Base-by-base conservation (phyloP, 2,113 vertebrate genomes). In the Campylomormyrus numenius region DNA sequence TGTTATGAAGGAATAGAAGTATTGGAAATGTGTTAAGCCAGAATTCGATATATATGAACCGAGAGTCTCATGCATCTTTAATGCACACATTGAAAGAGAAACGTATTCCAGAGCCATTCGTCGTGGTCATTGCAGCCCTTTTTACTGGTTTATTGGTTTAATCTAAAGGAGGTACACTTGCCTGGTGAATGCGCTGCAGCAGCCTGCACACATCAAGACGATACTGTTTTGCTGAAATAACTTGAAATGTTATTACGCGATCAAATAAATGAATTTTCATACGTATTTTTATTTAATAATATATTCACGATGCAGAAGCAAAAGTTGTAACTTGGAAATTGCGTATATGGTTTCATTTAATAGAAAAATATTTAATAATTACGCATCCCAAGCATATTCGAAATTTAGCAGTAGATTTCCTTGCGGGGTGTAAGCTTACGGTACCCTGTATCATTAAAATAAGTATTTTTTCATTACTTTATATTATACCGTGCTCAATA, bases 141-240 rank as follows among this genome's bases (percentile, higher is more conserved):
- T 85, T 48, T 85, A 85, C 45, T 85, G 83, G 83, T n/a, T 85
- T 85, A 85, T 42, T 42, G 83, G 24, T 85, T 42, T 85, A 24
- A 48, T 45, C 42, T 24, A 46, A 85, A 24, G 21, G 19, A 48
- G 39, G 21, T 85, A 24, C 45, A 46, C 42, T n/a, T 85, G 7
- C 83, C 45, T 7, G 19, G 77, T 42, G 77, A 19, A 66, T 8
- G 42, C 39, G 77, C 39, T 19, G 42, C 35, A 19, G 77, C 35
- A n/a, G 7, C 10, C 19, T 48, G 80, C 17, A 48, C 17, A 24
- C 42, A 39, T 13, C 42, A 48, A 46, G 17, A 24, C 45, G 1
- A 85, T 48, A 27, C 83, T 48, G 21, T 85, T 10, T 80, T 7
- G 35, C 74, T 42, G 45, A 85, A 45, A 85, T 3, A 27, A 83